Evolutionary conservation across 2,888 invertebrate genomes (phyloP).

Genomic region (Tachina fera): DNA sequence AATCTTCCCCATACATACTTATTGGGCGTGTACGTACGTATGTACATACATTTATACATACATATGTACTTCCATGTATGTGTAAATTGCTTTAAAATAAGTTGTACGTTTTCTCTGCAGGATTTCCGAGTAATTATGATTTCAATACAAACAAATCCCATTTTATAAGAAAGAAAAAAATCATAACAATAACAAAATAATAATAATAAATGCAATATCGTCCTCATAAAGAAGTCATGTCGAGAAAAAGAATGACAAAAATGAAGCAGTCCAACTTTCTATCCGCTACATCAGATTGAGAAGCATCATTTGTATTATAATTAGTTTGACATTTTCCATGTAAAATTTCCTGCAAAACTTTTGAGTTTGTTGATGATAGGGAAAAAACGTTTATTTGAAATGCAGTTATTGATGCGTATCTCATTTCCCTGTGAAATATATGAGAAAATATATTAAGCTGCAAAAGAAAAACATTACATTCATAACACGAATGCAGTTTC

Average conservation of each 20-base stretch:
- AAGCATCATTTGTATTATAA: neutral
- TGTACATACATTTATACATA: neutral
- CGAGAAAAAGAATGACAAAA: constrained; percentile 55
- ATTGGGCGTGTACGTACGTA: too few species aligned
- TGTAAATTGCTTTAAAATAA: constrained; percentile 21
- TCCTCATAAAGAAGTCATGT: constrained; percentile 56
- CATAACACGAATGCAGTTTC: too few species aligned
- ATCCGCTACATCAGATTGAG: neutral
- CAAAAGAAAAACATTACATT: too few species aligned
- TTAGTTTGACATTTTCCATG: neutral
- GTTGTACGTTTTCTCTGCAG: constrained; percentile 61
- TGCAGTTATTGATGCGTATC: too few species aligned
- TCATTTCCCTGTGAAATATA: too few species aligned
- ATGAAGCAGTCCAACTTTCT: constrained; percentile 39
- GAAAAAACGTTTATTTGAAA: too few species aligned
- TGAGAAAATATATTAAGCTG: too few species aligned
- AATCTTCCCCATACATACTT: too few species aligned
- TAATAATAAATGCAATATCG: constrained; percentile 45
- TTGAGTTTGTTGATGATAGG: too few species aligned
- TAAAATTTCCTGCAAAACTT: neutral
- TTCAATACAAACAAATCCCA: constrained; percentile 56
- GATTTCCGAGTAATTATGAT: constrained; percentile 66
- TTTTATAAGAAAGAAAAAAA: constrained; percentile 21
- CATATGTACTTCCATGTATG: neutral
- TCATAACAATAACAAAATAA: neutral